These are phyloP conservation scores for Elephas maximus DNA, from an alignment of 2,113 vertebrate genomes.

Conservation along the genomic window DNA sequence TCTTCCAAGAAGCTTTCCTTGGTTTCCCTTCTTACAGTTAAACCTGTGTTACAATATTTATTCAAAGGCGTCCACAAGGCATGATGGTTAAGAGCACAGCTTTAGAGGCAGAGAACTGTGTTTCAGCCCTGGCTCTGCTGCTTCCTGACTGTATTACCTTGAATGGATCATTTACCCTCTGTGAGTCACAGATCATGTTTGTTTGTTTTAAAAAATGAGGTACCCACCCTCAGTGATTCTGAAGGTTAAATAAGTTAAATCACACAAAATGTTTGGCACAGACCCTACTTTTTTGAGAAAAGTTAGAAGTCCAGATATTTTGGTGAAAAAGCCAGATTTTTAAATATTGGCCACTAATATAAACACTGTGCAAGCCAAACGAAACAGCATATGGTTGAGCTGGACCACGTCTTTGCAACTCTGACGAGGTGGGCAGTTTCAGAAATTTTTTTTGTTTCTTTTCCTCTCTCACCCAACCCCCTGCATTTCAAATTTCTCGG, in stretches of 20 bases:
- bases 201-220: conserved; percentile 34
- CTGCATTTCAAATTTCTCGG: not conserved
- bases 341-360: not conserved
- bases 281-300: not conserved
- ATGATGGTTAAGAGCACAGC: not conserved
- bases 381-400: not conserved
- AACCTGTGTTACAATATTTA: not conserved
- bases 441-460: not conserved
- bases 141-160: not conserved
- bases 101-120: not conserved
- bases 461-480: not conserved
- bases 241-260: conserved; percentile 9
- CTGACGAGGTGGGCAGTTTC: not conserved
- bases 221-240: not conserved
- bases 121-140: not conserved
- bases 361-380: not conserved
- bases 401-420: not conserved
- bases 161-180: not conserved
- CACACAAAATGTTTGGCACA: not conserved
- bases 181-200: not conserved
- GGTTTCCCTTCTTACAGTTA: not conserved
- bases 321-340: conserved; percentile 19
- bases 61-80: not conserved
- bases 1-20: conserved; percentile 4
- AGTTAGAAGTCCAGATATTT: not conserved